Conservation (phyloP, 2,797 vertebrate genomes). For the Premnoplex brunnescens region DNA sequence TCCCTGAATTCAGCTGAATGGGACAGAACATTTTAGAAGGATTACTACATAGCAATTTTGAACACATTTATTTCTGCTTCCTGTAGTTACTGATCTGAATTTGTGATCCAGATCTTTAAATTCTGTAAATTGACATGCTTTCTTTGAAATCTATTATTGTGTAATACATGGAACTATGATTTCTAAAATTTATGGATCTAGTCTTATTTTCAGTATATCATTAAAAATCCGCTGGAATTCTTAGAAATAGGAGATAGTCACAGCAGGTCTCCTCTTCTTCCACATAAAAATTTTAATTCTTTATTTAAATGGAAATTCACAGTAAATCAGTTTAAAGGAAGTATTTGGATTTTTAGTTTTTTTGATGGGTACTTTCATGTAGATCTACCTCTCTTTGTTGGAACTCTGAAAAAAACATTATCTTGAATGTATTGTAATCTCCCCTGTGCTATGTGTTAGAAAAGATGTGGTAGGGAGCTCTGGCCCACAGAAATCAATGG, state of each 20-base stretch:
- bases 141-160: not conserved
- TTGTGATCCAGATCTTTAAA: not conserved
- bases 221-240: not conserved
- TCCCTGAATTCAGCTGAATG: not conserved
- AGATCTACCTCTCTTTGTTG: not conserved
- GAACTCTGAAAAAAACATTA: not conserved
- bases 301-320: not conserved
- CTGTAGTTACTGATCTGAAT: not conserved
- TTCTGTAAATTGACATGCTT: not conserved
- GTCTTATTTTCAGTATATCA: not conserved
- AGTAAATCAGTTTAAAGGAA: not conserved
- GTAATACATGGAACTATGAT: not conserved
- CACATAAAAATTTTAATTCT: not conserved
- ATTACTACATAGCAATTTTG: not conserved
- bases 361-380: not conserved
- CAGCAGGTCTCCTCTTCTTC: not conserved
- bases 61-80: not conserved
- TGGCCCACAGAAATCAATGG: not conserved
- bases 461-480: not conserved
- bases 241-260: not conserved
- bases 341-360: not conserved
- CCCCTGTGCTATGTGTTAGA: not conserved
- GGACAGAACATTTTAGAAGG: not conserved
- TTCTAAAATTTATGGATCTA: not conserved
- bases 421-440: not conserved